Percentiles rank a stretch among this genome's conserved stretches.
These are phyloP conservation scores for Drosophila paranaensis DNA, from an alignment of 2,888 invertebrate genomes.

Conservation along the genomic window DNA sequence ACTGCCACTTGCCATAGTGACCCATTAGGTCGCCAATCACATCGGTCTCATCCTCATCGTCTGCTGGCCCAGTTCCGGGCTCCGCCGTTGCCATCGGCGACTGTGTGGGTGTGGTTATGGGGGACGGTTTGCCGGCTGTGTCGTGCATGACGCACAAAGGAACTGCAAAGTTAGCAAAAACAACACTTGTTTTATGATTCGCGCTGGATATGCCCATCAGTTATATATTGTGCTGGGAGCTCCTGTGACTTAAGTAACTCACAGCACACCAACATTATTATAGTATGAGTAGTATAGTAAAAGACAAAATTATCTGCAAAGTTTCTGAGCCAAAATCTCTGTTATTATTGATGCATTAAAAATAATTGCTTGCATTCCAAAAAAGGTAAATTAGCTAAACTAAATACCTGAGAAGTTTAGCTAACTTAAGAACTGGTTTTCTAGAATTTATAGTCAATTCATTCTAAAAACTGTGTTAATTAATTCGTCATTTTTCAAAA, in stretches of 20 bases:
- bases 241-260: background rate
- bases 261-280: background rate
- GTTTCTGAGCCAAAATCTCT: background rate
- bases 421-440: no score
- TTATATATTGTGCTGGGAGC: background rate
- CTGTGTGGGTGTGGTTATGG: slow-evolving; percentile 61
- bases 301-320: background rate
- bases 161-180: slow-evolving; percentile 60
- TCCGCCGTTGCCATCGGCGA: slow-evolving; percentile 53
- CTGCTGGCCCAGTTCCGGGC: slow-evolving; percentile 41
- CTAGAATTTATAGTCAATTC: no score
- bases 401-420: no score
- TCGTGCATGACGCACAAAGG: slow-evolving; percentile 83
- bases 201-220: background rate
- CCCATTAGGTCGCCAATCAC: slow-evolving; percentile 89
- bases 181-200: background rate
- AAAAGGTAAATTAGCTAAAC: background rate
- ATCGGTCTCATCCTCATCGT: slow-evolving; percentile 86
- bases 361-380: background rate
- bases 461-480: no score
- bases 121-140: slow-evolving; percentile 80
- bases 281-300: background rate
- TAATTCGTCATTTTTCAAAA: no score
- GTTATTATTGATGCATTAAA: background rate
- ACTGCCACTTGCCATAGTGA: slow-evolving; percentile 91